Percentiles rank a stretch among this genome's conserved stretches.
These are phyloP conservation scores for Drosophila guanche DNA, from an alignment of 1,140 invertebrate species.

Conservation along the genomic window DNA sequence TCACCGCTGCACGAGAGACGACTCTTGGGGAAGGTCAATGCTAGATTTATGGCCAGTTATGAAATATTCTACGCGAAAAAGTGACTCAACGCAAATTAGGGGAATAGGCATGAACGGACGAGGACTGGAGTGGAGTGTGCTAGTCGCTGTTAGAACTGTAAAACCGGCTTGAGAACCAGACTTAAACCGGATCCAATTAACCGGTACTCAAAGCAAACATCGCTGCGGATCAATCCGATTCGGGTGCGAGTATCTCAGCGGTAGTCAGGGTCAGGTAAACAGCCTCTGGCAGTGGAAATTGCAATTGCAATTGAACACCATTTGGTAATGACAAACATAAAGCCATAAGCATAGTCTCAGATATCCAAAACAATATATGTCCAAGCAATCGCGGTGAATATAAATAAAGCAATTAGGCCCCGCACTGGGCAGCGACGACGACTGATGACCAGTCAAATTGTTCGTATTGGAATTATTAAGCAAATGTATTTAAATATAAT, in stretches of 20 bases:
- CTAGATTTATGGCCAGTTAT: slow-evolving; percentile 51
- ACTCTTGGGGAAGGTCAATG: slow-evolving; percentile 68
- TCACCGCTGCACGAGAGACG: slow-evolving; percentile 53
- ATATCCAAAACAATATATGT: neutral
- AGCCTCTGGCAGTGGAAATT: slow-evolving; percentile 26
- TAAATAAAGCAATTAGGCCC: slow-evolving; percentile 64
- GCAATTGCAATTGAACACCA: slow-evolving; percentile 35
- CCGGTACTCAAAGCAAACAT: neutral
- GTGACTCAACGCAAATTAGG: slow-evolving; percentile 19
- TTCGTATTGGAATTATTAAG: slow-evolving; percentile 22
- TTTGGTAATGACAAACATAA: slow-evolving; percentile 32
- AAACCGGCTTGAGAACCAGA: slow-evolving; percentile 45
- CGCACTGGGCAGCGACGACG: slow-evolving; percentile 11
- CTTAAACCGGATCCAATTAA: slow-evolving; percentile 1
- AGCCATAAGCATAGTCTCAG: slow-evolving; percentile 5
- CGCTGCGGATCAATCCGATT: neutral
- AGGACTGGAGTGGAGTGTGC: neutral
- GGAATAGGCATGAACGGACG: too few relatives aligned
- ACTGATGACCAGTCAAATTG: slow-evolving; percentile 14
- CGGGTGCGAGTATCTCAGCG: slow-evolving; percentile 6
- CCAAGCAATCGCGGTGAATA: slow-evolving; percentile 42
- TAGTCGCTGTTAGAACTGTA: slow-evolving; percentile 36
- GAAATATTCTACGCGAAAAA: slow-evolving; percentile 41
- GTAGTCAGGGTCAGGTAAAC: slow-evolving; percentile 35
- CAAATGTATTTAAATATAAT: slow-evolving; percentile 49